A percentile compares a stretch with the other conserved stretches of the same genome.
Evolutionary conservation across 2,888 invertebrate genomes (phyloP).

Genomic region (Arctia plantaginis): DNA sequence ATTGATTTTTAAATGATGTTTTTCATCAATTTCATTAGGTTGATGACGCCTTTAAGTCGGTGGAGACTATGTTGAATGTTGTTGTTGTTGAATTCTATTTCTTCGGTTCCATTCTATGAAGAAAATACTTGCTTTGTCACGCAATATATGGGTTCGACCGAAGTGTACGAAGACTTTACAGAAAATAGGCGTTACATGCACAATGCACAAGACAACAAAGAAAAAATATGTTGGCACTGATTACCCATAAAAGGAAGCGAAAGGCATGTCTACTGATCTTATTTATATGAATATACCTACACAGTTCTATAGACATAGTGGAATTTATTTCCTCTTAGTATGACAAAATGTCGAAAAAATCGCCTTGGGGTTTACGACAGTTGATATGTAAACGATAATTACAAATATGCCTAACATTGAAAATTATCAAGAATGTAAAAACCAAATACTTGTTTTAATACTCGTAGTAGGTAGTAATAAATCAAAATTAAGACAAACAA

Average conservation of each 20-base stretch:
- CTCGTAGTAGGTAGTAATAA: too few species aligned
- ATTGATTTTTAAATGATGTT: too few species aligned
- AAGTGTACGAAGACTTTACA: too few species aligned
- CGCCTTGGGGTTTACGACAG: not conserved
- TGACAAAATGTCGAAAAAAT: not conserved
- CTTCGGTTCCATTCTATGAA: too few species aligned
- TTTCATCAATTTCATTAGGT: too few species aligned
- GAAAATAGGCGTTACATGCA: too few species aligned
- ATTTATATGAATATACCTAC: not conserved
- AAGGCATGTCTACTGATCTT: not conserved
- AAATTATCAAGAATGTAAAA: not conserved
- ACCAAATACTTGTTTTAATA: too few species aligned
- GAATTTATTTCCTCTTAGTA: not conserved
- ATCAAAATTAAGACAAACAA: not conserved
- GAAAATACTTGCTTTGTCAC: too few species aligned
- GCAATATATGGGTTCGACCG: too few species aligned
- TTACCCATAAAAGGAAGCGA: not conserved
- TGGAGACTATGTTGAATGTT: too few species aligned
- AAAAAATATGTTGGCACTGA: not conserved
- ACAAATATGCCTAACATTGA: not conserved
- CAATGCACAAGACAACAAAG: not conserved
- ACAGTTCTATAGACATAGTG: not conserved
- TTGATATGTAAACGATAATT: not conserved
- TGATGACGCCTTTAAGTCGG: too few species aligned
- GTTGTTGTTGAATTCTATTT: too few species aligned